phyloP scores from a whole-genome alignment of 2,113 vertebrate genomes.

The Zeus faber region DNA sequence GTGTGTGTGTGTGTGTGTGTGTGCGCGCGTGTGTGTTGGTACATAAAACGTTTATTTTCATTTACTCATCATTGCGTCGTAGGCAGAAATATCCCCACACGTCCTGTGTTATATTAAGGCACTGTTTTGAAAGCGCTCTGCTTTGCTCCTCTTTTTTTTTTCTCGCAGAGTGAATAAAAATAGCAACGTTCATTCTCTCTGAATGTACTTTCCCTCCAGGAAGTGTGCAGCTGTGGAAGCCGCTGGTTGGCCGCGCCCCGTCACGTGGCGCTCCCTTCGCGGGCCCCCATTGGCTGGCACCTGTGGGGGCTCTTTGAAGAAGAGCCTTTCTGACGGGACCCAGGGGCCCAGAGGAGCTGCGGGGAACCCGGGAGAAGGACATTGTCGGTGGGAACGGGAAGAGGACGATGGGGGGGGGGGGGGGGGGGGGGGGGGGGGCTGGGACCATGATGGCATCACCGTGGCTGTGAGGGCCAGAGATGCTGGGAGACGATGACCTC shows the following conservation, averaged over 20 bases:
- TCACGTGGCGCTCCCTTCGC: conserved; percentile 52
- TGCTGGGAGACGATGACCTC: conserved; percentile 45
- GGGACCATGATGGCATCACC: conserved; percentile 24
- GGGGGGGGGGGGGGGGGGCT: conserved; percentile 3
- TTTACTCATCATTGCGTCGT: not conserved
- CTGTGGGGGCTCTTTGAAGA: conserved; percentile 73
- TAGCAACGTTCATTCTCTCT: conserved; percentile 73
- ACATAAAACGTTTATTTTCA: too few species aligned
- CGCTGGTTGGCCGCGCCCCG: conserved; percentile 54
- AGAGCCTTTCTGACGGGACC: conserved; percentile 74
- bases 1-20: conserved; percentile 12
- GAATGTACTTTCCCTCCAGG: conserved; percentile 73
- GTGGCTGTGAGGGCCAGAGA: conserved; percentile 25
- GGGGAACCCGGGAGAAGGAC: conserved; percentile 64
- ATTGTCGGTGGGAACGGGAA: conserved; percentile 46
- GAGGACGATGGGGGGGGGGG: conserved; percentile 7
- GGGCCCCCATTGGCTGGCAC: conserved; percentile 68
- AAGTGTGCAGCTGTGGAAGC: conserved; percentile 61
- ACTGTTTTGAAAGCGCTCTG: conserved; percentile 63
- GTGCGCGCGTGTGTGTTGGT: not conserved
- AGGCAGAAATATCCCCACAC: conserved; percentile 17
- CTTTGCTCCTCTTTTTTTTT: conserved; percentile 67
- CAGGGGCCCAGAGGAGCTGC: conserved; percentile 70
- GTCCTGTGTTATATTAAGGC: conserved; percentile 51
- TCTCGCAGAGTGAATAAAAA: conserved; percentile 72